Conservation (phyloP, 2,888 invertebrate genomes). For the Pammene fasciana region DNA sequence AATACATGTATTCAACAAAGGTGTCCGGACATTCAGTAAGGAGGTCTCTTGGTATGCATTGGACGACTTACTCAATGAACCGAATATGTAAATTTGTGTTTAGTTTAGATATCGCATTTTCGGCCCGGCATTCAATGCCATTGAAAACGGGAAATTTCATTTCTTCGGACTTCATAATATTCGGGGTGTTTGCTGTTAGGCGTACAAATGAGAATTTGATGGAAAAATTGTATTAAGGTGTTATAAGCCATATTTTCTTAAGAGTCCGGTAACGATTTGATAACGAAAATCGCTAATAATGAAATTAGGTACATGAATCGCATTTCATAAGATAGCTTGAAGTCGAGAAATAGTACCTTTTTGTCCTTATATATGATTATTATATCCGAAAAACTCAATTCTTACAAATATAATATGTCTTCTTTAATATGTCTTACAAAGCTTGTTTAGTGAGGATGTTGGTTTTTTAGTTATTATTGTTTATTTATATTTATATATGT, state of each 20-base stretch:
- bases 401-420: too few relatives aligned
- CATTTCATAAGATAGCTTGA: too few relatives aligned
- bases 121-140: conserved; percentile 39
- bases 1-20: conserved; percentile 46
- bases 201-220: conserved; percentile 30
- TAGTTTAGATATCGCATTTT: conserved; percentile 44
- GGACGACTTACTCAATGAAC: conserved; percentile 53
- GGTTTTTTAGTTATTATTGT: too few relatives aligned
- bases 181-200: conserved; percentile 26
- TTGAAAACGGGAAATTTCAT: conserved; percentile 37
- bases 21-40: conserved; percentile 51
- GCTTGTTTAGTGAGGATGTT: too few relatives aligned
- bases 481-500: too few relatives aligned
- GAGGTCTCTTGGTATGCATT: conserved; percentile 56
- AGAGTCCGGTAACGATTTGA: background rate
- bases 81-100: conserved; percentile 49
- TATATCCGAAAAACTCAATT: too few relatives aligned
- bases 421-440: too few relatives aligned
- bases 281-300: too few relatives aligned
- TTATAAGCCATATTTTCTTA: conserved; percentile 6
- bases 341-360: too few relatives aligned
- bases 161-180: conserved; percentile 37
- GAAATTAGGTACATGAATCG: too few relatives aligned
- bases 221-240: background rate
- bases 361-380: too few relatives aligned